Base-by-base conservation (phyloP, 2,113 vertebrate species). In the Labeo catla region DNA sequence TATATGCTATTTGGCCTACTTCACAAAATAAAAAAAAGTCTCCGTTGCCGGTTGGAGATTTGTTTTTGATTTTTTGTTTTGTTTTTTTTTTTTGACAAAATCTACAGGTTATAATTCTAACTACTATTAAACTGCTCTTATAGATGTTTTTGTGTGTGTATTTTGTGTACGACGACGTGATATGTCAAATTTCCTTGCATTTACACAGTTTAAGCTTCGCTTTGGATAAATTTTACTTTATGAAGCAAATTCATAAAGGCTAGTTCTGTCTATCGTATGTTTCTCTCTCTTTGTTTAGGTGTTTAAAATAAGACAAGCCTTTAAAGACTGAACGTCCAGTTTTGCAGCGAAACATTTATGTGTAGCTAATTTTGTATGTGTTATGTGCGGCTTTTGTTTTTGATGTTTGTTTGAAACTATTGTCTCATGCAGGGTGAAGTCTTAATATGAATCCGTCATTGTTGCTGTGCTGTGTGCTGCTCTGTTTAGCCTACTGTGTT, bases 381-480 rank as follows among this genome's bases (percentile, higher is more conserved):
- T 43, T 16, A 76, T 76, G 45, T 15, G 11, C 45, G 61, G 11
- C n/a, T 11, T 52, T 34, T 11, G 39, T 81, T 80, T 63, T 19
- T 81, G 79, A 81, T 73, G 28, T 81, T 50, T 68, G 9, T 78
- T 73, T 84, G 12, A 7, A 66, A 83, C 45, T 70, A 49, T 77
- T 39, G 77, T 63, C 4, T 63, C 52, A 23, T 36, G 54, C 72
- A 81, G 77, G 76, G 81, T 82, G 54, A 78, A 34, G 57, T 61
- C 50, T n/a, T 73, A 92, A 87, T 86, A 95, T 95, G 95, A 90
- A 87, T 0, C 12, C 89, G 50, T 43, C 49, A 63, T 73, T 91
- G 86, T 47, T 94, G 89, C 92, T 94, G 4, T 85, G 90, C 85
- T 94, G 91, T 82, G 66, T 93, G 8, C 83, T 91, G 74, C 88